phyloP scores from a whole-genome alignment of 2,113 vertebrate species.

The Zingel zingel region DNA sequence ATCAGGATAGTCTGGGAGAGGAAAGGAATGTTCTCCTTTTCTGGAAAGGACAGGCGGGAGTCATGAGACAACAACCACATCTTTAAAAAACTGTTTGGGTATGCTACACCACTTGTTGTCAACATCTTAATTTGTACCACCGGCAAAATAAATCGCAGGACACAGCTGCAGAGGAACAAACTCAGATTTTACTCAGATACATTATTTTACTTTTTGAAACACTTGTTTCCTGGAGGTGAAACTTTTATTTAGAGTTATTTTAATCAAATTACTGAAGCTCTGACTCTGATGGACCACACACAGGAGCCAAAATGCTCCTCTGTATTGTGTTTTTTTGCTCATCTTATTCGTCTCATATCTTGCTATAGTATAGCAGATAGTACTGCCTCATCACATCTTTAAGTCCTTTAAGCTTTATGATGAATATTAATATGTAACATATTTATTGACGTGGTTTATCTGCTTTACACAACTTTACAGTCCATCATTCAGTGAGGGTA shows the following conservation, averaged over 20 bases:
- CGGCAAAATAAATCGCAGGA: not conserved
- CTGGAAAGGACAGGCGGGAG: not conserved
- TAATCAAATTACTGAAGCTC: not conserved
- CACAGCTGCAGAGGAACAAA: not conserved
- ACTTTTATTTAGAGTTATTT: not conserved
- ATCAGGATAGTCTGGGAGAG: constrained; percentile 3
- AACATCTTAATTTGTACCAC: not conserved
- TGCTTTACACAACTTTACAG: constrained; percentile 50
- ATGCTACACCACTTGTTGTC: not conserved
- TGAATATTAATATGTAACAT: constrained; percentile 1
- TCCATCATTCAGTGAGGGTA: constrained; percentile 31
- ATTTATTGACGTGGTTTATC: constrained; percentile 39
- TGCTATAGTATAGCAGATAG: too few species aligned
- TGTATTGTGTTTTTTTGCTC: not conserved
- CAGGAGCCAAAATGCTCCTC: not conserved
- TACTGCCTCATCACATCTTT: not conserved
- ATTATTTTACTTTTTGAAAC: not conserved
- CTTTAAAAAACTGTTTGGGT: not conserved
- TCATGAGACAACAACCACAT: not conserved
- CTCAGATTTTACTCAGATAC: not conserved
- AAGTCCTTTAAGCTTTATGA: not conserved
- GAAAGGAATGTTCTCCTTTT: constrained; percentile 15
- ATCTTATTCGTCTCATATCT: not conserved
- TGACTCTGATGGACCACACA: not conserved
- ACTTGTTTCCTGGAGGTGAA: not conserved